phyloP scores from a whole-genome alignment of 1,140 invertebrate genomes.

The Conopomorpha cramerella region DNA sequence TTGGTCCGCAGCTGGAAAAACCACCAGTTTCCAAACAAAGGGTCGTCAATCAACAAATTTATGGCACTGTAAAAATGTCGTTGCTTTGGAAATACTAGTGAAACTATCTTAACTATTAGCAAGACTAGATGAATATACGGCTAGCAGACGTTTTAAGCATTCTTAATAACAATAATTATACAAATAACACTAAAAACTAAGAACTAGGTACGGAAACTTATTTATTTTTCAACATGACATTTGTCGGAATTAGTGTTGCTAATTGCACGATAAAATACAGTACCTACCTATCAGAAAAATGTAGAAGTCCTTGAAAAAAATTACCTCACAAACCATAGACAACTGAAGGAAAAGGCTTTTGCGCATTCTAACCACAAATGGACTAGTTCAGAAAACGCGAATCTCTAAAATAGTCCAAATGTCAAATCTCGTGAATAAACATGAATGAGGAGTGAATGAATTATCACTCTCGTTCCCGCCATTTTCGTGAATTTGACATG shows the following conservation, averaged over 20 bases:
- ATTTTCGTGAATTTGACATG: no score
- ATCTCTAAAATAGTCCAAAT: not conserved
- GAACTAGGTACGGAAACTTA: slow-evolving; percentile 38
- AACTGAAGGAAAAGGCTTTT: slow-evolving; percentile 6
- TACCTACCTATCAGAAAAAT: no score
- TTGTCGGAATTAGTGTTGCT: slow-evolving; percentile 51
- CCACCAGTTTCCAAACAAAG: slow-evolving; percentile 35
- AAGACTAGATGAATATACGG: slow-evolving; percentile 45
- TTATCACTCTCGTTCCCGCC: not conserved
- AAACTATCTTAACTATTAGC: slow-evolving; percentile 18
- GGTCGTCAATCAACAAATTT: slow-evolving; percentile 34
- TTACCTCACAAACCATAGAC: slow-evolving; percentile 39
- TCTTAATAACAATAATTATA: slow-evolving; percentile 39
- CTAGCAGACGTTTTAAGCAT: slow-evolving; percentile 20
- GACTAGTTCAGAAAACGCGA: not conserved
- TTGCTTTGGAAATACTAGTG: slow-evolving; percentile 15
- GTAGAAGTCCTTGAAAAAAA: slow-evolving; percentile 38
- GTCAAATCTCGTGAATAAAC: not conserved
- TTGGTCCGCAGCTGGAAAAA: slow-evolving; percentile 22
- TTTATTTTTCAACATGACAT: slow-evolving; percentile 50
- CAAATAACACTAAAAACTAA: slow-evolving; percentile 49
- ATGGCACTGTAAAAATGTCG: slow-evolving; percentile 41
- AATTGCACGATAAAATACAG: slow-evolving; percentile 33
- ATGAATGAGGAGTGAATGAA: not conserved
- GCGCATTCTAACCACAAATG: not conserved